These are phyloP conservation scores for Callospermophilus lateralis DNA, from an alignment of 2,113 vertebrate genomes.

Conservation along the genomic window DNA sequence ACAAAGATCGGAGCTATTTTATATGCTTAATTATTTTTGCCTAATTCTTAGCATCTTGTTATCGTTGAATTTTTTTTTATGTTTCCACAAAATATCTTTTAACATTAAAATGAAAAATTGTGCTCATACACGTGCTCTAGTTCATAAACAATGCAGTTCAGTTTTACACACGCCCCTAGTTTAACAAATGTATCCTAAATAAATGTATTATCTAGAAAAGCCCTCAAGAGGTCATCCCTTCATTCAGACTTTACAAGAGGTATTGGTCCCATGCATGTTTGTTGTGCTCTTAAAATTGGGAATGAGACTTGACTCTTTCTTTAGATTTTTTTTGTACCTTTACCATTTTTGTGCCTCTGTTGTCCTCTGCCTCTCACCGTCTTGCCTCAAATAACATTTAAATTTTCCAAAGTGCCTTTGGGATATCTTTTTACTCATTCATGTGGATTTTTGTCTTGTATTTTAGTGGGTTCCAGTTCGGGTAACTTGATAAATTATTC, in stretches of 20 bases:
- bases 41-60: slow-evolving; percentile 40
- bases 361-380: rapidly evolving
- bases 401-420: slow-evolving; percentile 39
- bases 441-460: neutral
- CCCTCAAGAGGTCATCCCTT: neutral
- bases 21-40: slow-evolving; percentile 68
- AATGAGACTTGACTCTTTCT: neutral
- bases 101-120: slow-evolving; percentile 34
- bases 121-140: neutral
- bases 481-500: slow-evolving; percentile 35
- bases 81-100: neutral
- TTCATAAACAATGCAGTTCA: neutral
- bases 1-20: slow-evolving; percentile 4
- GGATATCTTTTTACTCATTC: slow-evolving; percentile 11
- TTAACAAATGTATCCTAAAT: neutral
- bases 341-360: neutral
- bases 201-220: slow-evolving; percentile 27
- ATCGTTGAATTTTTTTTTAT: slow-evolving; percentile 42
- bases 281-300: neutral
- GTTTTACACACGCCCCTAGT: neutral
- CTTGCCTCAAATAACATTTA: neutral
- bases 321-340: neutral
- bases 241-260: neutral
- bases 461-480: neutral
- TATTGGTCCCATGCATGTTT: neutral